Conservation (phyloP, 1,140 invertebrate genomes). For the Eriocheir sinensis region DNA sequence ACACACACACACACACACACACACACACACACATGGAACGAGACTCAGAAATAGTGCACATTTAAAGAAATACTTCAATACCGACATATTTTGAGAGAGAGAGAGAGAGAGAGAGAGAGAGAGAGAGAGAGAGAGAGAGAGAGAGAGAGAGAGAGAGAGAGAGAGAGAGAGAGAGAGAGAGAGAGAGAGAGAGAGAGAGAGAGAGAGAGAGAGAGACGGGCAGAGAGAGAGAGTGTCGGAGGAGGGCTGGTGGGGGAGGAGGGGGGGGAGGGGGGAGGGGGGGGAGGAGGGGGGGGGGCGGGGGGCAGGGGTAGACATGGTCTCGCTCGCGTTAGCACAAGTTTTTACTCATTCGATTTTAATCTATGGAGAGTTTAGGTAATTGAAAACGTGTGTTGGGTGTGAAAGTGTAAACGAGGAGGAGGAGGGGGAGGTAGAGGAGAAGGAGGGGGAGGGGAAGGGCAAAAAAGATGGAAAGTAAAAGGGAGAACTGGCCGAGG, state of each 20-base stretch:
- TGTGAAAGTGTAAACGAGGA: neutral
- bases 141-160: constrained; percentile 4
- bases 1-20: no score
- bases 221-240: no score
- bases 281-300: no score
- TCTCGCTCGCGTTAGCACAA: neutral
- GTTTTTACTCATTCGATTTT: neutral
- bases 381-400: constrained; percentile 24
- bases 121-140: constrained; percentile 4
- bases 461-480: no score
- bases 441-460: neutral
- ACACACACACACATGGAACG: no score
- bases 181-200: constrained; percentile 4
- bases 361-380: constrained; percentile 16
- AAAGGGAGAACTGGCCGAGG: neutral
- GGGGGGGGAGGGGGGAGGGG: neutral
- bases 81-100: neutral
- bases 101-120: constrained; percentile 4
- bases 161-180: constrained; percentile 4
- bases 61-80: no score
- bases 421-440: neutral
- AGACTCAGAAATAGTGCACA: no score
- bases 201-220: neutral
- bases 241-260: no score
- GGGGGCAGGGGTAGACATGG: no score